Conservation (phyloP, 2,888 invertebrate species). For the Lampropteryx suffumata region DNA sequence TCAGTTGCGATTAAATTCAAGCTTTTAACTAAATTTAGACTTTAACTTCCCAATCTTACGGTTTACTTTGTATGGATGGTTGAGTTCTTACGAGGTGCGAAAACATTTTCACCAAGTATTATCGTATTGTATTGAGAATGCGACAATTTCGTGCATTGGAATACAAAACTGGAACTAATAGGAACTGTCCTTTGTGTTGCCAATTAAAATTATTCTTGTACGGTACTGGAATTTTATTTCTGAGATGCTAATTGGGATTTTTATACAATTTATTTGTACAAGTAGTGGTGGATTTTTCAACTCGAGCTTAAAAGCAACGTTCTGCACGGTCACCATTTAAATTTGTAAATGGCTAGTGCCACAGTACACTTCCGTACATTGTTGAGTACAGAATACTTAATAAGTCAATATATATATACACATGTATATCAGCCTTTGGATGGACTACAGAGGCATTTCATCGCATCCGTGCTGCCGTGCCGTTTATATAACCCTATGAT, state of each 20-base stretch:
- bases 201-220: conserved; percentile 67
- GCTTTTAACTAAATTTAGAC: conserved; percentile 32
- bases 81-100: conserved; percentile 57
- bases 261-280: too few relatives aligned
- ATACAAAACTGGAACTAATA: conserved; percentile 67
- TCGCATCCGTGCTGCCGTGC: too few relatives aligned
- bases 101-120: conserved; percentile 56
- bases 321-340: too few relatives aligned
- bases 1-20: conserved; percentile 45
- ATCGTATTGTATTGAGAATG: conserved; percentile 50
- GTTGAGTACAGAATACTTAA: too few relatives aligned
- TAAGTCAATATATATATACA: too few relatives aligned
- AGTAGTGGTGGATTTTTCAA: too few relatives aligned
- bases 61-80: conserved; percentile 27
- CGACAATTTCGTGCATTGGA: conserved; percentile 72
- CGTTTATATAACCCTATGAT: too few relatives aligned
- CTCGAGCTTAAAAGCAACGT: too few relatives aligned
- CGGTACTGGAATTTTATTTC: conserved; percentile 8
- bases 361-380: too few relatives aligned
- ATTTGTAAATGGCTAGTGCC: too few relatives aligned
- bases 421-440: too few relatives aligned
- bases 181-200: conserved; percentile 61
- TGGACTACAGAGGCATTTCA: too few relatives aligned
- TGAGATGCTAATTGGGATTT: conserved; percentile 1
- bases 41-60: conserved; percentile 8